These are phyloP conservation scores for Riptortus pedestris DNA, from an alignment of 1,140 invertebrate species.

Conservation along the genomic window DNA sequence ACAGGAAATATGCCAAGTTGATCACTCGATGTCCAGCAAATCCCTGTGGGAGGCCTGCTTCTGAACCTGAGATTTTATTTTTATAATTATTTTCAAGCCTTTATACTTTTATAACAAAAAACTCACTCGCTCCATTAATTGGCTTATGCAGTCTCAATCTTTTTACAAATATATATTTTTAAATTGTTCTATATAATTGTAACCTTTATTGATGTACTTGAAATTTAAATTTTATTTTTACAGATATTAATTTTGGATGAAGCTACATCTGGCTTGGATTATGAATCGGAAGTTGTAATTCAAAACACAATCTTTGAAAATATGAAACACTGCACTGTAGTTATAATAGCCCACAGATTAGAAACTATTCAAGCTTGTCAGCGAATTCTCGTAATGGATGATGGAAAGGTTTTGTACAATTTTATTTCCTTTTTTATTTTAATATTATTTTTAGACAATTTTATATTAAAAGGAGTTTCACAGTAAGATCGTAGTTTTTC, in stretches of 20 bases:
- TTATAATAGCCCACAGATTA: constrained; percentile 52
- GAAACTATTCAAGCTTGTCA: constrained; percentile 47
- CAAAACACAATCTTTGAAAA: constrained; percentile 39
- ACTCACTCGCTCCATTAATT: background rate
- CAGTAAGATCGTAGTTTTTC: no score
- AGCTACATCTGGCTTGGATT: constrained; percentile 53
- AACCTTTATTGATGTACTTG: background rate
- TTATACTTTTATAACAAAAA: no score
- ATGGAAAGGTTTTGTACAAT: constrained; percentile 37
- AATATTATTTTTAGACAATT: constrained; percentile 20
- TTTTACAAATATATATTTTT: background rate
- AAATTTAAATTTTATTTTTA: constrained; percentile 1
- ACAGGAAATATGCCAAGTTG: no score
- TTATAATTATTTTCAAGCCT: no score
- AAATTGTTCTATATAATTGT: background rate
- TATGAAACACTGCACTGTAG: constrained; percentile 43
- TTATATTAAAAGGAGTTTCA: background rate
- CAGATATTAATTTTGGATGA: constrained; percentile 56
- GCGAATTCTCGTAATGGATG: constrained; percentile 51
- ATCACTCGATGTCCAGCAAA: no score
- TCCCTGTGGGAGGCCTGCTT: no score
- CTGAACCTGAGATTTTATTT: no score
- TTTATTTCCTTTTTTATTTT: constrained; percentile 21
- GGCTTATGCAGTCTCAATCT: background rate
- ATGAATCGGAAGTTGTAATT: constrained; percentile 38